Evolutionary conservation across 2,113 vertebrate species (phyloP).

Genomic region (Pluvialis apricaria): DNA sequence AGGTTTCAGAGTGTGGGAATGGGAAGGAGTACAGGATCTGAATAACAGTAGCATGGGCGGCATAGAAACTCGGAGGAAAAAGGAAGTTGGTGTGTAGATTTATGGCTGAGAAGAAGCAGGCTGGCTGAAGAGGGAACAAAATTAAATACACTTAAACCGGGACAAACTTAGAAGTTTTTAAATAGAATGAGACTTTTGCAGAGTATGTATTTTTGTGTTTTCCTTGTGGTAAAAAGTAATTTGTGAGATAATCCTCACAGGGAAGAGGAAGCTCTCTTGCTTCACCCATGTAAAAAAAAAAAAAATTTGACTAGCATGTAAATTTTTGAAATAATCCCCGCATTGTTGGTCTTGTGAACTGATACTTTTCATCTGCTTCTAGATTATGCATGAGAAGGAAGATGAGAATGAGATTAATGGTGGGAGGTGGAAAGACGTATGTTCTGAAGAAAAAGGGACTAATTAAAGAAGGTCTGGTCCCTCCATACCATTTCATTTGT

Average conservation of each 20-base stretch:
- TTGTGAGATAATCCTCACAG: background rate
- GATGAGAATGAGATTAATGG: background rate
- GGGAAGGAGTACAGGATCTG: background rate
- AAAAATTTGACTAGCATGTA: constrained; percentile 39
- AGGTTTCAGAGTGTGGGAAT: background rate
- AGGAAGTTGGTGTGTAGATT: constrained; percentile 8
- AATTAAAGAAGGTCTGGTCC: background rate
- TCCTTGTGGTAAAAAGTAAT: background rate
- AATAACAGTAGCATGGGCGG: background rate
- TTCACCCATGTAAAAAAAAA: constrained; percentile 13
- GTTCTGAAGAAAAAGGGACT: background rate
- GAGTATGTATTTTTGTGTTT: background rate
- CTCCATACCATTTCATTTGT: background rate
- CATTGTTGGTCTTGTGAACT: background rate
- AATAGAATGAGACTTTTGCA: background rate
- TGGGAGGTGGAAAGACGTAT: background rate
- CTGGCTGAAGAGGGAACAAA: background rate
- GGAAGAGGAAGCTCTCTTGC: constrained; percentile 28
- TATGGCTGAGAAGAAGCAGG: background rate
- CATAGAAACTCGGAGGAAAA: background rate
- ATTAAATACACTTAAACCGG: background rate
- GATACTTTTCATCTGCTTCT: background rate
- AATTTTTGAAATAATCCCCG: background rate
- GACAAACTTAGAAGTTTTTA: background rate
- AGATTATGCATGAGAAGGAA: background rate